Base-by-base conservation (phyloP, 1,140 invertebrate genomes). In the Bombus turneri region DNA sequence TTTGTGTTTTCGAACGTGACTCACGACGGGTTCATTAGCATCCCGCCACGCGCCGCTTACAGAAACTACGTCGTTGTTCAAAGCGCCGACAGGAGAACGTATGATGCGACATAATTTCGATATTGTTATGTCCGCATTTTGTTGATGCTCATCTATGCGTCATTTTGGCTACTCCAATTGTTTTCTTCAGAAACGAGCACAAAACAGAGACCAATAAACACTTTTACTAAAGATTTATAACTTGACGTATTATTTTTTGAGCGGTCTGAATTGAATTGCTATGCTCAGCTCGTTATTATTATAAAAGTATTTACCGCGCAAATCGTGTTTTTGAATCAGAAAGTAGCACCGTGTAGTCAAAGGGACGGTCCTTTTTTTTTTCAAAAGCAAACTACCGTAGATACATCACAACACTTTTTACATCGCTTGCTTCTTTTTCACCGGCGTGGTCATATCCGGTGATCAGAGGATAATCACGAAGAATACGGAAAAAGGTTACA, bases 1-100 rank as follows among this genome's bases (percentile, higher is more conserved):
- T 71, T 83, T 89, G 69, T 87, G 66, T 84, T 78, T 78, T 82
- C 64, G 79, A 87, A 88, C 87, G 79, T 91, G 87, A 88, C 89
- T 90, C 90, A 76, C 68, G 66, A 64, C 68, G 81, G 75, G 87
- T 90, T 88, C 87, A 88, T 90, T 88, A 91, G 79, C 89, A 90
- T 87, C 75, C 88, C 76, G 68, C 79, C 86, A 78, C 79, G 76
- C 81, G 80, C 71, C 62, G 39, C 22, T 28, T 43, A 47, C 47
- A 76, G 53, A 71, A 62, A 81, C 88, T 59, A 69, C 88, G 68
- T 43, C 47, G 74, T 31, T 47, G 66, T 34, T 22, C 22, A 53
- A 80, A 80, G 43, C 47, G 68, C 25, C 57, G 72, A 13, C 59
- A 10, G 53, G 79, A 66, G 31, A 66, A 69, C 47, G 71, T 80